Conservation (phyloP, 1,140 invertebrate species). For the Aphis gossypii region DNA sequence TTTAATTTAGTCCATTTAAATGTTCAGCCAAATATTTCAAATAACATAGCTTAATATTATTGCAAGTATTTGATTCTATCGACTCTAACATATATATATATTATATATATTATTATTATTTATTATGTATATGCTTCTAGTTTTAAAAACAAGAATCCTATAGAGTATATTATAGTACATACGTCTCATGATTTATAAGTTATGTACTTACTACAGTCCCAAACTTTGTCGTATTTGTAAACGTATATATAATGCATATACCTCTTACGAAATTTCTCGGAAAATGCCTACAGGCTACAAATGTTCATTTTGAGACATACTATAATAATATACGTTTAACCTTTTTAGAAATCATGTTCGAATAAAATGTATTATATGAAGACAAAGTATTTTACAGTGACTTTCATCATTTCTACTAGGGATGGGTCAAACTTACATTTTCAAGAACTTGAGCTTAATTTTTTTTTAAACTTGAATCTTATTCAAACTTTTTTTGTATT, state of each 20-base stretch:
- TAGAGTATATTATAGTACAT: slow-evolving; percentile 8
- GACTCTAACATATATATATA: background rate
- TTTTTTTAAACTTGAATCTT: too few species aligned
- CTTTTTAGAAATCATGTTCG: background rate
- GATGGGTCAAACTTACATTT: background rate
- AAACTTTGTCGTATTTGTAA: background rate
- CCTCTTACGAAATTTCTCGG: background rate
- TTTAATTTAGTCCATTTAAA: background rate
- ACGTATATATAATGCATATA: background rate
- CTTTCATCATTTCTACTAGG: background rate
- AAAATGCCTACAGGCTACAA: background rate
- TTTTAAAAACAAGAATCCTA: background rate
- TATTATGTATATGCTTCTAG: background rate
- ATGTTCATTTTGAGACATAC: background rate
- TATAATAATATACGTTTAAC: background rate
- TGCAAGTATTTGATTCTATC: background rate
- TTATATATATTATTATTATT: background rate
- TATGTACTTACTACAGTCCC: background rate
- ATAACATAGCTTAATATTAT: background rate
- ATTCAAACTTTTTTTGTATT: background rate
- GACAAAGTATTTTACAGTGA: background rate
- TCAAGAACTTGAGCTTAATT: background rate
- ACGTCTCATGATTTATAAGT: background rate
- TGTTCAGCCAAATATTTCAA: background rate
- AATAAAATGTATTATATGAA: background rate